A percentile compares a stretch with the other conserved stretches of the same genome.
phyloP scores from a whole-genome alignment of 1,140 invertebrate species.

The Drosophila guanche region DNA sequence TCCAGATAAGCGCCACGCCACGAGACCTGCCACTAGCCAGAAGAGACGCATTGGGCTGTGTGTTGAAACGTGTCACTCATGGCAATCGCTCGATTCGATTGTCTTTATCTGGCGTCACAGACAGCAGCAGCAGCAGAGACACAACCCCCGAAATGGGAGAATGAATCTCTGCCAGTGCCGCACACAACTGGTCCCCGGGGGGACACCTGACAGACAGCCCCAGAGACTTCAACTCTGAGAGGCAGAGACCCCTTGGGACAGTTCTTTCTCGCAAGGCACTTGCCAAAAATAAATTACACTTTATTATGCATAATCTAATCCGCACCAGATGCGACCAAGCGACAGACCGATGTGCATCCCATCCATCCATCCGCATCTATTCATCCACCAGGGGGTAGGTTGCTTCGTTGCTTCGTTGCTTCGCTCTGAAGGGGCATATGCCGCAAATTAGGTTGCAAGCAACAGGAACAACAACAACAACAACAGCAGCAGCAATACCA shows the following conservation, averaged over 20 bases:
- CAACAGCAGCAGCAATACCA: too few relatives aligned
- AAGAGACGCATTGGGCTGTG: slow-evolving; percentile 1
- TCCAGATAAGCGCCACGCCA: slow-evolving; percentile 60
- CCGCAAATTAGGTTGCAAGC: too few relatives aligned
- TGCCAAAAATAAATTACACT: slow-evolving; percentile 80
- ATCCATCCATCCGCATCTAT: too few relatives aligned
- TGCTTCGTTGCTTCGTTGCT: too few relatives aligned
- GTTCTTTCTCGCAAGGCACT: slow-evolving; percentile 9
- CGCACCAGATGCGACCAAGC: slow-evolving; percentile 65
- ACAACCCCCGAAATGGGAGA: neutral
- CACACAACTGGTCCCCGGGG: slow-evolving; percentile 25
- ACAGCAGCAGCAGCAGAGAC: too few relatives aligned
- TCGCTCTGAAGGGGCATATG: too few relatives aligned
- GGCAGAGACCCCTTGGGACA: slow-evolving; percentile 35
- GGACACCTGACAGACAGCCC: slow-evolving; percentile 41
- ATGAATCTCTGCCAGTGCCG: slow-evolving; percentile 1
- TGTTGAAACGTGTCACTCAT: slow-evolving; percentile 75
- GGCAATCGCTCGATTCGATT: slow-evolving; percentile 43
- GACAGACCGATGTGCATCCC: too few relatives aligned
- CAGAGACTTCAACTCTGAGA: slow-evolving; percentile 24
- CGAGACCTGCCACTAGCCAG: too few relatives aligned
- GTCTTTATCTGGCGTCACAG: slow-evolving; percentile 19
- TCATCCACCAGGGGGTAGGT: too few relatives aligned
- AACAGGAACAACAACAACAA: too few relatives aligned
- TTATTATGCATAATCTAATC: slow-evolving; percentile 82